Evolutionary conservation across 2,888 invertebrate species (phyloP).

Genomic region (Tenodera sinensis): DNA sequence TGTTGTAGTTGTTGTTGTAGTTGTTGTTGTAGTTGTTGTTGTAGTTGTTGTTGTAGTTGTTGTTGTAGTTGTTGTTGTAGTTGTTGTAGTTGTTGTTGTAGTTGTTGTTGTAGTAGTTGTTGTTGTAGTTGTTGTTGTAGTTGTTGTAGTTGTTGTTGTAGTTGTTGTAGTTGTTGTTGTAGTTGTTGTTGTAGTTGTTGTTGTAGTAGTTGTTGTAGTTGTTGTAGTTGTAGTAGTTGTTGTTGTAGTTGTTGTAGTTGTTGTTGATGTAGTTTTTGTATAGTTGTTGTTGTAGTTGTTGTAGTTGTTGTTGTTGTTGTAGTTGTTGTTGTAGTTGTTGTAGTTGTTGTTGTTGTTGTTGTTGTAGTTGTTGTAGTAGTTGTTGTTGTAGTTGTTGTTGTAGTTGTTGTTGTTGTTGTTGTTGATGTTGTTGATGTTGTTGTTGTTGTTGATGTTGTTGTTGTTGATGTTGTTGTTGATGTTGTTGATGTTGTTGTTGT

Average conservation of each 20-base stretch:
- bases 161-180: not conserved
- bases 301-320: not conserved
- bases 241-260: not conserved
- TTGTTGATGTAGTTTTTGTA: too few species aligned
- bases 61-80: not conserved
- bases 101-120: not conserved
- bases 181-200: not conserved
- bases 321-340: not conserved
- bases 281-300: not conserved
- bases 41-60: not conserved
- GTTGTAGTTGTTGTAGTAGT: not conserved
- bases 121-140: not conserved
- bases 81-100: not conserved
- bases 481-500: too few species aligned
- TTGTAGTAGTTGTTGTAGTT: not conserved
- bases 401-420: too few species aligned
- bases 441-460: too few species aligned
- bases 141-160: not conserved
- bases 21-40: not conserved
- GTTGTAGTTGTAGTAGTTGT: not conserved
- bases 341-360: too few species aligned
- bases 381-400: not conserved
- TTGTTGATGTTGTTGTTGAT: too few species aligned
- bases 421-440: too few species aligned
- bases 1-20: not conserved